These are phyloP conservation scores for Caenorhabditis angaria DNA, from an alignment of 2,888 invertebrate genomes.

Conservation along the genomic window DNA sequence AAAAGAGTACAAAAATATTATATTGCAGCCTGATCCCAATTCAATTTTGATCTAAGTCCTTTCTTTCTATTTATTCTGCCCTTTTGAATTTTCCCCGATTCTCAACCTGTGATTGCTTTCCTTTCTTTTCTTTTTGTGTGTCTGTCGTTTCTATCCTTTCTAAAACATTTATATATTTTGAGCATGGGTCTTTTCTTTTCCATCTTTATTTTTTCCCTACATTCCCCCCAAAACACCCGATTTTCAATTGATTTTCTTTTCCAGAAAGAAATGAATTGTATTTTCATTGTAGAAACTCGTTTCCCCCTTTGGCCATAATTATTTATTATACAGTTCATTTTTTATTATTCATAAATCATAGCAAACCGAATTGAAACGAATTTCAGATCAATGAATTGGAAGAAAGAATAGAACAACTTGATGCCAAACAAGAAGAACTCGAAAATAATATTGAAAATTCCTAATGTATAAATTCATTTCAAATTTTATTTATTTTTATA, in stretches of 20 bases:
- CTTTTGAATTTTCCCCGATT: constrained; percentile 1
- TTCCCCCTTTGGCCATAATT: background rate
- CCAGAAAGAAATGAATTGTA: background rate
- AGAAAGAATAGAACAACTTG: background rate
- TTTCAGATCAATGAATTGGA: background rate
- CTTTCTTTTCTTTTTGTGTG: too few species aligned
- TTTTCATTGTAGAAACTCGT: background rate
- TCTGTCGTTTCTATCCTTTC: background rate
- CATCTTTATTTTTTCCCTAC: background rate
- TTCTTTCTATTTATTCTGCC: too few species aligned
- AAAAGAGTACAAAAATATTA: background rate
- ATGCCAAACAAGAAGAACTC: too few species aligned
- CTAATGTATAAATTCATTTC: background rate
- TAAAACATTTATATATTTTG: background rate
- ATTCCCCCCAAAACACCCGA: too few species aligned
- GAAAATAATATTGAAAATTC: background rate
- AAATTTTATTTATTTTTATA: too few species aligned
- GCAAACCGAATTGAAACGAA: background rate
- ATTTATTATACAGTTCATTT: background rate
- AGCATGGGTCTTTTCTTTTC: background rate
- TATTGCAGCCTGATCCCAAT: background rate
- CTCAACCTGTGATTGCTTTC: constrained; percentile 2
- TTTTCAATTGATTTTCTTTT: too few species aligned
- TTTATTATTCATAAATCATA: background rate
- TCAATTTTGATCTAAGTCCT: background rate